Percentiles rank a stretch among this genome's conserved stretches.
Evolutionary conservation across 2,797 vertebrate genomes (phyloP).

Genomic region (Myotis daubentonii): DNA sequence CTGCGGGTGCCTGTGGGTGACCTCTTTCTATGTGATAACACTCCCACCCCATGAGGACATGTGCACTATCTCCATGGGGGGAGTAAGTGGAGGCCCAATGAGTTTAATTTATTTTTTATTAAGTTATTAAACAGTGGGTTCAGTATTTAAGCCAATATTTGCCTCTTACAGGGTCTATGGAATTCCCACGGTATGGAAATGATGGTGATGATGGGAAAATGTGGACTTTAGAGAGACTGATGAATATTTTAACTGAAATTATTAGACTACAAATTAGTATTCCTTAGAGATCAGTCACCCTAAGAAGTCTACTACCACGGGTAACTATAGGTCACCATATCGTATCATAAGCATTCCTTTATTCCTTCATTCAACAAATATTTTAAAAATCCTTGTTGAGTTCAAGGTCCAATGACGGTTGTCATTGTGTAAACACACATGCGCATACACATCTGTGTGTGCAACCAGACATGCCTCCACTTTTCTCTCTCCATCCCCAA

Average conservation of each 20-base stretch:
- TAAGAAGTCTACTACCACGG: background rate
- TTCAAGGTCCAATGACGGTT: background rate
- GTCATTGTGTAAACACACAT: background rate
- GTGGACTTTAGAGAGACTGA: background rate
- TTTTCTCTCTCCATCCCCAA: background rate
- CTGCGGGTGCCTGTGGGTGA: accelerated
- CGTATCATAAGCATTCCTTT: background rate
- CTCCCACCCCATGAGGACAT: background rate
- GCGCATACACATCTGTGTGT: background rate
- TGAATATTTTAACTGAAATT: conserved; percentile 4
- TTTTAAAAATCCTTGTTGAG: background rate
- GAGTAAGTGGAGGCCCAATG: background rate
- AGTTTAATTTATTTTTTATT: background rate
- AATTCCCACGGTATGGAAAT: background rate
- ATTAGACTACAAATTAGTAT: background rate
- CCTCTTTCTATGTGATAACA: background rate
- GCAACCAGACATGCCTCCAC: accelerated
- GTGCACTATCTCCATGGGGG: no score
- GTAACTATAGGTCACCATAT: background rate
- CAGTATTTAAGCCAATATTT: background rate
- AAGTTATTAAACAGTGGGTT: background rate
- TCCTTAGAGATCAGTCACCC: background rate
- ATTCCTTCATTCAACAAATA: background rate
- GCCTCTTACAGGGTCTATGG: background rate
- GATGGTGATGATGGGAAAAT: background rate